These are phyloP conservation scores for Euplagia quadripunctaria DNA, from an alignment of 2,888 invertebrate species.

Conservation along the genomic window DNA sequence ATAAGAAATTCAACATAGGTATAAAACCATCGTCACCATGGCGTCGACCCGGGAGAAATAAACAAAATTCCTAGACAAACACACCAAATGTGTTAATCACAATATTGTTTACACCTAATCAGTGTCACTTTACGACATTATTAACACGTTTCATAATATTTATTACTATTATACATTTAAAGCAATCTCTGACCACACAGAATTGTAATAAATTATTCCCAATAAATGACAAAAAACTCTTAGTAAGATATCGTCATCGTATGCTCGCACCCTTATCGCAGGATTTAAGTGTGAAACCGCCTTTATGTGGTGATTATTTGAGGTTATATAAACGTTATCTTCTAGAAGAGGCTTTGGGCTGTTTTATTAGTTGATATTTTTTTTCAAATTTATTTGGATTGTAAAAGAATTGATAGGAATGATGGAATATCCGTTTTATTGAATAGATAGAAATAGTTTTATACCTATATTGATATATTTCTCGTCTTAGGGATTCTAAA, in stretches of 20 bases:
- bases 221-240: constrained; percentile 16
- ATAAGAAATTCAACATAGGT: no score
- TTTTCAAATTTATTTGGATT: constrained; percentile 9
- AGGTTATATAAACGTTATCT: constrained; percentile 17
- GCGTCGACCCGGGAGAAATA: neutral
- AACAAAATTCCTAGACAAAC: neutral
- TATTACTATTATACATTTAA: constrained; percentile 24
- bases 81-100: constrained; percentile 15
- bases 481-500: no score
- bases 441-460: neutral
- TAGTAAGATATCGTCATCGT: constrained; percentile 13
- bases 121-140: constrained; percentile 11
- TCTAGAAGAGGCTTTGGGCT: neutral
- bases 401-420: constrained; percentile 13
- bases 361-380: constrained; percentile 2
- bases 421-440: neutral
- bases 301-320: constrained; percentile 19
- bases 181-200: constrained; percentile 23
- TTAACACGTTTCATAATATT: constrained; percentile 18
- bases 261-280: constrained; percentile 21
- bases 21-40: neutral
- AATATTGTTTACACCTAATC: constrained; percentile 7
- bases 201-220: constrained; percentile 23
- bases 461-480: no score
- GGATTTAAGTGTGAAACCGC: constrained; percentile 25